Evolutionary conservation across 1,140 invertebrate species (phyloP).

Genomic region (Tetramorium simillimum): DNA sequence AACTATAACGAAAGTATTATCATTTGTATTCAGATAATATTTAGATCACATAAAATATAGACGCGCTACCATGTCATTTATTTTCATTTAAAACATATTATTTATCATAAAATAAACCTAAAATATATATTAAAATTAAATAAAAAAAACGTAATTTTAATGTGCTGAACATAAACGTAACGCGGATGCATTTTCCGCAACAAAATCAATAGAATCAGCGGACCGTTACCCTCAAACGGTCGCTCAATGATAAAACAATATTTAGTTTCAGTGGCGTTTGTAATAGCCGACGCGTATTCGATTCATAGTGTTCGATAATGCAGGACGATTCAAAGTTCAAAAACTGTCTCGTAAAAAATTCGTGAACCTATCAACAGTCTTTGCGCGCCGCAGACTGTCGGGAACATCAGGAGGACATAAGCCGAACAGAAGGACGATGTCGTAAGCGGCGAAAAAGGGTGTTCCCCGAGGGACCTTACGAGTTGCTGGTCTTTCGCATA

Average conservation of each 20-base stretch:
- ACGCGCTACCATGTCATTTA: background rate
- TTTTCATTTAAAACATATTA: background rate
- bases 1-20: background rate
- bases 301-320: conserved; percentile 6
- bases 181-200: background rate
- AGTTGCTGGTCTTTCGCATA: conserved; percentile 64
- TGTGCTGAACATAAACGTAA: background rate
- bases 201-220: conserved; percentile 7
- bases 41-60: background rate
- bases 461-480: conserved; percentile 44
- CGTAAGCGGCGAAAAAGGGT: conserved; percentile 46
- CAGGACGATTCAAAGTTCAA: background rate
- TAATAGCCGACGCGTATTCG: background rate
- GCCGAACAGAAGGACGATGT: conserved; percentile 54
- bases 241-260: background rate
- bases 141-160: background rate
- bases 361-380: conserved; percentile 15
- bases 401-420: conserved; percentile 34
- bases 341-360: conserved; percentile 34
- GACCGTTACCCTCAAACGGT: background rate
- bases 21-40: conserved; percentile 1
- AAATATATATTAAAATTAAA: background rate
- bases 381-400: background rate
- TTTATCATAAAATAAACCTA: background rate
- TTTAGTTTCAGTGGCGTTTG: background rate